Base-by-base conservation (phyloP, 1,140 invertebrate genomes). In the Lordiphosa stackelbergi region DNA sequence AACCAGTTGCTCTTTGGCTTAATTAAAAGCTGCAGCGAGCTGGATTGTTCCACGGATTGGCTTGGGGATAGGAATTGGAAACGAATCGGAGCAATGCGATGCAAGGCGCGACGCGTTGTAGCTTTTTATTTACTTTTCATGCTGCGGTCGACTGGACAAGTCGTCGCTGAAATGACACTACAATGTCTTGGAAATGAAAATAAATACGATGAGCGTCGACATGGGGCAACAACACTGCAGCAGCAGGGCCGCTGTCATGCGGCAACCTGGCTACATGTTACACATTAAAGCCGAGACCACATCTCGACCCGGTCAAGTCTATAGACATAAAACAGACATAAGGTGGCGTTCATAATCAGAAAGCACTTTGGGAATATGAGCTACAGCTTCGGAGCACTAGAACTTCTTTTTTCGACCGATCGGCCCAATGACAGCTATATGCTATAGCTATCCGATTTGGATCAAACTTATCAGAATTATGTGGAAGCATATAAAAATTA, bases 131-230 rank as follows among this genome's bases (percentile, higher is more conserved):
- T 79, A 71, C 57, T 66, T 74, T 81, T 81, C 66, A 74, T 74
- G 75, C 74, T 79, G 75, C 66, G 75, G 75, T 78, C 55, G 54
- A 22, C 53, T 57, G 65, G 65, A 69, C 65, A 69, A 64, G 59
- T 63, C 57, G 66, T 66, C 77, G 74, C 68, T 81, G 75, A 79
- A 79, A 83, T 79, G 75, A 79, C 75, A 79, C 75, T 79, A 79
- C 75, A 79, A 81, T 81, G 75, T 79, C 75, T 79, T 79, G 62
- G 53, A 79, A 79, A 79, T 79, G 75, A 79, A 79, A 79, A 79
- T 79, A 81, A 79, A 79, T 81, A 83, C 75, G 70, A 68, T 53
- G 60, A 36, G 46, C 55, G 37, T 12, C 48, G 43, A 37, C 69
- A 49, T 47, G 48, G 53, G 34, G 53, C 53, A 55, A 52, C 46